Conservation (phyloP, 2,888 invertebrate genomes). For the Pristionchus maxplancki region DNA sequence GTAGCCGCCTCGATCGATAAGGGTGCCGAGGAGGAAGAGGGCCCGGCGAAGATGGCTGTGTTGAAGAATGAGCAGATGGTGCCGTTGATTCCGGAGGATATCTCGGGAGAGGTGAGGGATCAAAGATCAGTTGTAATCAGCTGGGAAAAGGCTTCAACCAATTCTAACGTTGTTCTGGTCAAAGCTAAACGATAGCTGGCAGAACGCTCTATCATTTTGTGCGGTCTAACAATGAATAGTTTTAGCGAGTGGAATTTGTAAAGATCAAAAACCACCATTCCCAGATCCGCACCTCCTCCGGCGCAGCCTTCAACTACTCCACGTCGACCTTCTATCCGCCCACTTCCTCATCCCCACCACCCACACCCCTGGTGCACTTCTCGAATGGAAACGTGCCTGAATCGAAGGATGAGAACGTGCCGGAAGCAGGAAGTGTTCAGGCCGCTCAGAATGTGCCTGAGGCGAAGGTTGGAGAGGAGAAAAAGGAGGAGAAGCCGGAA, state of each 20-base stretch:
- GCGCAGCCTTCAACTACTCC: conserved; percentile 42
- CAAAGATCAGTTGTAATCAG: conserved; percentile 39
- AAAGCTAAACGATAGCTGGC: no score
- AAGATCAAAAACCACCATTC: no score
- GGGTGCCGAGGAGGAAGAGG: conserved; percentile 16
- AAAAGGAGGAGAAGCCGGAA: background rate
- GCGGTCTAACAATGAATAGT: background rate
- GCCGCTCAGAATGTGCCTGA: no score
- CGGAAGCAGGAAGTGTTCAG: no score
- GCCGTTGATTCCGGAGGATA: conserved; percentile 11
- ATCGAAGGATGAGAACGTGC: no score
- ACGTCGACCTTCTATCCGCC: conserved; percentile 44
- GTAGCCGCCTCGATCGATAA: background rate
- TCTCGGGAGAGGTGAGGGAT: background rate
- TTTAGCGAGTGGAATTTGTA: no score
- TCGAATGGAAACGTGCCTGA: conserved; percentile 37
- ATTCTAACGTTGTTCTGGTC: no score
- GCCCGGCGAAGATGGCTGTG: conserved; percentile 31
- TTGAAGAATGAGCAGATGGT: conserved; percentile 50
- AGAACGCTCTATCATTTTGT: background rate
- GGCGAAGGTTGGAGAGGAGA: background rate
- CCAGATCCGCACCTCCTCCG: conserved; percentile 10
- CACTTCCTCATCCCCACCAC: background rate
- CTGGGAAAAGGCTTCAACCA: no score
- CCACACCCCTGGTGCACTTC: conserved; percentile 33